Base-by-base conservation (phyloP, 2,888 invertebrate genomes). In the Cenopis cana region DNA sequence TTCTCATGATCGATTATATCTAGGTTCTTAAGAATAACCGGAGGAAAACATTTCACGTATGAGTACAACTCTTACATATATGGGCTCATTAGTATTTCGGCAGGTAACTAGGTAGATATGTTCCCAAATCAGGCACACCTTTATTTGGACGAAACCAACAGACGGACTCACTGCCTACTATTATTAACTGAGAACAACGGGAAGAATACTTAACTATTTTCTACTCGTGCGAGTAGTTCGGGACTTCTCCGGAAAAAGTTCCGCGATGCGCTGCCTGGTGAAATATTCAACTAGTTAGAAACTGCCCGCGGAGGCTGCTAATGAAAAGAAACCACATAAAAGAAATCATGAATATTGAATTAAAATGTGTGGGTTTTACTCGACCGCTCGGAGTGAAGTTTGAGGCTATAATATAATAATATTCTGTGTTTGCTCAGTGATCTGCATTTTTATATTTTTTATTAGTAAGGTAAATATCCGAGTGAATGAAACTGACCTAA, bases 251-350 rank as follows among this genome's bases (percentile, higher is more conserved):
- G 76, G 72, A 79, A 85, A 72, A 72, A 85, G 80, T 86, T 84
- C 73, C 10, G 54, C 76, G 78, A 79, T 82, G 82, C 79, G 80
- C 79, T 77, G 77, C 75, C 78, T 77, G 77, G 80, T 85, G 79
- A 84, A 87, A 84, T 85, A 88, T 88, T 86, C 79, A 87, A 80
- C 82, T 82, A 81, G 83, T 84, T 83, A 79, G 77, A 76, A 84
- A 80, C 79, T 80, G 72, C 79, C 74, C 73, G 77, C 69, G 75
- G 76, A 75, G 77, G 74, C 74, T 73, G 73, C 72, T 76, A 83
- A 82, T 82, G 80, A 78, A 81, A 81, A 77, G 75, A 61, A 69
- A 74, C 61, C 73, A 52, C 24, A 36, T 61, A 59, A 68, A 62
- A 70, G 41, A 36, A 71, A 59, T 57, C 59, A 41, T 54, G 68